Conservation (phyloP, 2,797 vertebrate genomes). For the Myripristis jacobus region DNA sequence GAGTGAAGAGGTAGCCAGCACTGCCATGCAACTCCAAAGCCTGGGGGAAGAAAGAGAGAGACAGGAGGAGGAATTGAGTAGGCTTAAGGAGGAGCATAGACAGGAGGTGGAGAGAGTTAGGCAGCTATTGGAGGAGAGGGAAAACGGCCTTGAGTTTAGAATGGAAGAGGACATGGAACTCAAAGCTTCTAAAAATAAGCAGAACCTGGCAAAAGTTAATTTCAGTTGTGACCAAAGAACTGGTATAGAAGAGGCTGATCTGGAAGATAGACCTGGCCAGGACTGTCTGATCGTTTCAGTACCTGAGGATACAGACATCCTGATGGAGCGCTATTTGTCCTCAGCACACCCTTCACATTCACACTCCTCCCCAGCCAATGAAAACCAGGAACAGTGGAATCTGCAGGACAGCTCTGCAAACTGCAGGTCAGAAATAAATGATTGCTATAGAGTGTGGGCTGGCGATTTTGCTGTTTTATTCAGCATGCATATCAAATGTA, state of each 20-base stretch:
- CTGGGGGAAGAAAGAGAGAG: constrained; percentile 69
- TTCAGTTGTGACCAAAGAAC: constrained; percentile 33
- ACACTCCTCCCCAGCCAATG: constrained; percentile 69
- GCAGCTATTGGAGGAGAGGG: constrained; percentile 70
- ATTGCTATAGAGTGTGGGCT: not conserved
- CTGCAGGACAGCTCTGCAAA: constrained; percentile 76
- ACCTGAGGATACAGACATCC: constrained; percentile 52
- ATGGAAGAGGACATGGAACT: constrained; percentile 62
- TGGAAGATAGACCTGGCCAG: constrained; percentile 50
- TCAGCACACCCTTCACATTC: constrained; percentile 58
- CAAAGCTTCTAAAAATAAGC: constrained; percentile 71
- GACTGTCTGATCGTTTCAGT: constrained; percentile 53
- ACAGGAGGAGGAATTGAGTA: constrained; percentile 65
- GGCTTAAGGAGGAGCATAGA: constrained; percentile 46
- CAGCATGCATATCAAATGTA: not conserved
- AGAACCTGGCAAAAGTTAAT: constrained; percentile 67
- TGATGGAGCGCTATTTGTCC: constrained; percentile 86
- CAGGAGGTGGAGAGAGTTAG: constrained; percentile 63
- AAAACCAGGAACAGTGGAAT: constrained; percentile 65
- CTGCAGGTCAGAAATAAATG: constrained; percentile 59
- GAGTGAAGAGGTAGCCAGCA: constrained; percentile 62
- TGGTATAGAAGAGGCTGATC: constrained; percentile 23
- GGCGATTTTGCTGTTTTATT: too few relatives aligned
- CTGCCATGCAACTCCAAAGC: constrained; percentile 59
- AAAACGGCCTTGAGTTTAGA: constrained; percentile 68